A percentile compares a stretch with the other conserved stretches of the same genome.
These are phyloP conservation scores for Margaritifera margaritifera DNA, from an alignment of 2,888 invertebrate genomes.

Conservation along the genomic window DNA sequence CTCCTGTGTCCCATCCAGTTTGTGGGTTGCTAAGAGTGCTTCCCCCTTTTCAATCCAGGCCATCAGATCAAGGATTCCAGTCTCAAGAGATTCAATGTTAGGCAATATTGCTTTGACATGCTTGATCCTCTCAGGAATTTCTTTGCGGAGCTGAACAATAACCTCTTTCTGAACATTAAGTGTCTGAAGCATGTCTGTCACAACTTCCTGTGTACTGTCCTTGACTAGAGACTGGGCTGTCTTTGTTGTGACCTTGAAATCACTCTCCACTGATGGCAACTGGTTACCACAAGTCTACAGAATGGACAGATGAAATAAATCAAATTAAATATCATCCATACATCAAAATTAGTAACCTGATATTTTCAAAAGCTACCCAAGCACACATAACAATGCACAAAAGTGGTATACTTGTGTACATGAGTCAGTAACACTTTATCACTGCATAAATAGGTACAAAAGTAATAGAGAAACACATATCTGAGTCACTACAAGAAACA, in stretches of 20 bases:
- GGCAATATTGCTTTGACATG: conserved; percentile 65
- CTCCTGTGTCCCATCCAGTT: conserved; percentile 81
- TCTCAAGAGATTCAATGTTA: conserved; percentile 91
- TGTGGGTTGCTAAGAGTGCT: conserved; percentile 79
- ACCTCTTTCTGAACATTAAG: conserved; percentile 74
- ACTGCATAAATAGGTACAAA: no score
- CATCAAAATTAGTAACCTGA: no score
- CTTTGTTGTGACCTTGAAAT: conserved; percentile 92
- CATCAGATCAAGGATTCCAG: conserved; percentile 88
- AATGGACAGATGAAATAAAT: conserved; percentile 17
- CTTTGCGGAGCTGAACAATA: conserved; percentile 74
- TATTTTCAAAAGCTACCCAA: no score
- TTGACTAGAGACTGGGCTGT: conserved; percentile 92
- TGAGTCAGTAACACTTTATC: no score
- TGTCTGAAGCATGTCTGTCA: conserved; percentile 90
- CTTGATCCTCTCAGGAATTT: conserved; percentile 87
- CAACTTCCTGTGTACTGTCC: conserved; percentile 90
- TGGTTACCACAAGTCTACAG: conserved; percentile 83
- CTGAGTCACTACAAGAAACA: no score
- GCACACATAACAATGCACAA: no score
- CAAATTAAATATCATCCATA: no score
- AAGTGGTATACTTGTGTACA: no score
- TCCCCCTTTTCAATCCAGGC: conserved; percentile 91
- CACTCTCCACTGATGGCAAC: conserved; percentile 88
- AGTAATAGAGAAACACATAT: no score